phyloP scores from a whole-genome alignment of 2,113 vertebrate genomes.

The Paraplagusia blochii region DNA sequence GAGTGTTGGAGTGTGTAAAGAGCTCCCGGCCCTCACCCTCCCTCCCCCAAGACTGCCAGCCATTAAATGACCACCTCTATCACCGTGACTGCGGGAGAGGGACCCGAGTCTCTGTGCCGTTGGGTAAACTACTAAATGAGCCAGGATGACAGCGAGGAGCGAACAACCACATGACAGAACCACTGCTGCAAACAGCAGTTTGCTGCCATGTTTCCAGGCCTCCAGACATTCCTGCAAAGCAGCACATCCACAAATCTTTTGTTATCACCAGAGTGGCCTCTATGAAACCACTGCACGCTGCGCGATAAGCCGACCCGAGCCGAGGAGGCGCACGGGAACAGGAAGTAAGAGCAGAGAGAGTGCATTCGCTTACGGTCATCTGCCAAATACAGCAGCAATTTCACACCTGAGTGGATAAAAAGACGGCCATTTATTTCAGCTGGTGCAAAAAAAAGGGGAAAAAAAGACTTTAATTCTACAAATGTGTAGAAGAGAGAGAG shows the following conservation, averaged over 20 bases:
- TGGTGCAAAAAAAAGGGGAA: no score
- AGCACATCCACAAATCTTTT: constrained; percentile 52
- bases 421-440: no score
- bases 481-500: no score
- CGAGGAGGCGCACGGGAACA: constrained; percentile 18
- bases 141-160: no score
- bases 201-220: constrained; percentile 34
- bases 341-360: constrained; percentile 50
- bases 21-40: constrained; percentile 9
- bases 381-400: constrained; percentile 66
- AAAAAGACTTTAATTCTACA: no score
- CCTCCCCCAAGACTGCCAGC: constrained; percentile 40
- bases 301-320: constrained; percentile 14
- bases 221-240: constrained; percentile 38
- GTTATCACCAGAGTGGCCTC: constrained; percentile 47
- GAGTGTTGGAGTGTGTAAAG: constrained; percentile 48
- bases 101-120: no score
- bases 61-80: constrained; percentile 24
- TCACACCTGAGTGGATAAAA: no score
- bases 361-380: constrained; percentile 64
- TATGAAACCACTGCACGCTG: constrained; percentile 33
- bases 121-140: no score
- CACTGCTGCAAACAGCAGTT: constrained; percentile 26
- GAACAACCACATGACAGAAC: background rate
- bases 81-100: no score